Evolutionary conservation across 2,113 vertebrate species (phyloP).

Genomic region (Piaya cayana): DNA sequence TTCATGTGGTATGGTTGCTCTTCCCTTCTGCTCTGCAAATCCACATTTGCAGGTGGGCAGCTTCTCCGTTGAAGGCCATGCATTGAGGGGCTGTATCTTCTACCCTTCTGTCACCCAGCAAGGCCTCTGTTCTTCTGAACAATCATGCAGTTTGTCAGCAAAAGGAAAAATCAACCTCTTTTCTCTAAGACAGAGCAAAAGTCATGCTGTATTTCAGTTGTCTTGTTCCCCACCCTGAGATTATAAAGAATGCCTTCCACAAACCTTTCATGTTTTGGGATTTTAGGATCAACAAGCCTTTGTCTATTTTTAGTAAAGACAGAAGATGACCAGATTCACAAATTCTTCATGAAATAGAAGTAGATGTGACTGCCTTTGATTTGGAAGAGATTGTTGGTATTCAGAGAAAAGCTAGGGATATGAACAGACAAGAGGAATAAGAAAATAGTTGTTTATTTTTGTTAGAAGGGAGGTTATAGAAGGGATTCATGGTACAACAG

Average conservation of each 20-base stretch:
- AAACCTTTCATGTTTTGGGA: neutral
- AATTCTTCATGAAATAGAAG: neutral
- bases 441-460: neutral
- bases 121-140: neutral
- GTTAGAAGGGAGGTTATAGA: neutral
- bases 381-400: neutral
- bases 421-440: neutral
- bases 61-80: neutral
- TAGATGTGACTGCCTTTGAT: neutral
- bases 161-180: neutral
- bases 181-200: neutral
- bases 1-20: neutral
- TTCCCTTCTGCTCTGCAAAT: neutral
- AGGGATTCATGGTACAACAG: neutral
- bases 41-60: neutral
- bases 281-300: neutral
- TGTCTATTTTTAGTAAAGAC: neutral
- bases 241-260: neutral
- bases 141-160: neutral
- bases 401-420: neutral
- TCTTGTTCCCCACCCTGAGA: neutral
- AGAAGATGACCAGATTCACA: neutral
- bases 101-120: neutral
- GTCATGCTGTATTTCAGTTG: neutral
- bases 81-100: neutral